A percentile compares a stretch with the other conserved stretches of the same genome.
These are phyloP conservation scores for Propithecus coquereli DNA, from an alignment of 2,113 vertebrate species.

Conservation along the genomic window DNA sequence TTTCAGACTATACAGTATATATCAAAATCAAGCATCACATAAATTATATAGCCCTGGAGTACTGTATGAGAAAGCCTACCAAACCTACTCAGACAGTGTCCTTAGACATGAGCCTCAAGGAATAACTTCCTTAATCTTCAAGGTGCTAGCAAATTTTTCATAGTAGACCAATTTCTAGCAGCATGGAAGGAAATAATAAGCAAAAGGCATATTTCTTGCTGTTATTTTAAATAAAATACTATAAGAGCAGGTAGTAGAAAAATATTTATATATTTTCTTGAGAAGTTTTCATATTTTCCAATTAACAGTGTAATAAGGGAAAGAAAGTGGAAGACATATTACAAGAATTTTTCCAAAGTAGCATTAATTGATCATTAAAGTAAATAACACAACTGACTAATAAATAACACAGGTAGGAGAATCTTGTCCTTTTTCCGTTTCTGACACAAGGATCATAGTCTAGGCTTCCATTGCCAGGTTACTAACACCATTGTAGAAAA, in stretches of 20 bases:
- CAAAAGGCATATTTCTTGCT: background rate
- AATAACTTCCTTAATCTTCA: background rate
- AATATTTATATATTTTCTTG: background rate
- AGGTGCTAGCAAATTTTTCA: background rate
- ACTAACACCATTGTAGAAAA: background rate
- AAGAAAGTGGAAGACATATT: background rate
- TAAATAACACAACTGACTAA: background rate
- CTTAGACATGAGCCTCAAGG: background rate
- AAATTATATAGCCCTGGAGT: background rate
- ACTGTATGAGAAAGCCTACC: background rate
- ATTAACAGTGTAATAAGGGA: background rate
- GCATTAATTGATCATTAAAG: background rate
- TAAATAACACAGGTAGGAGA: background rate
- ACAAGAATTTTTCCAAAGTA: background rate
- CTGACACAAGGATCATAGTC: background rate
- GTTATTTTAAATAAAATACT: background rate
- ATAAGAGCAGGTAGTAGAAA: background rate
- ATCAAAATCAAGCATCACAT: background rate
- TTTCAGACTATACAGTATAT: background rate
- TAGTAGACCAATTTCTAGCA: background rate
- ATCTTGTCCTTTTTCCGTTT: background rate
- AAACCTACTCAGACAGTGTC: background rate
- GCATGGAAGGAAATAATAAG: background rate
- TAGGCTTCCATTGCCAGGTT: background rate
- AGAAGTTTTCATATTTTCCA: background rate